Percentiles rank a stretch among this genome's conserved stretches.
Evolutionary conservation across 2,797 vertebrate species (phyloP).

Genomic region (Tokudaia muenninki): DNA sequence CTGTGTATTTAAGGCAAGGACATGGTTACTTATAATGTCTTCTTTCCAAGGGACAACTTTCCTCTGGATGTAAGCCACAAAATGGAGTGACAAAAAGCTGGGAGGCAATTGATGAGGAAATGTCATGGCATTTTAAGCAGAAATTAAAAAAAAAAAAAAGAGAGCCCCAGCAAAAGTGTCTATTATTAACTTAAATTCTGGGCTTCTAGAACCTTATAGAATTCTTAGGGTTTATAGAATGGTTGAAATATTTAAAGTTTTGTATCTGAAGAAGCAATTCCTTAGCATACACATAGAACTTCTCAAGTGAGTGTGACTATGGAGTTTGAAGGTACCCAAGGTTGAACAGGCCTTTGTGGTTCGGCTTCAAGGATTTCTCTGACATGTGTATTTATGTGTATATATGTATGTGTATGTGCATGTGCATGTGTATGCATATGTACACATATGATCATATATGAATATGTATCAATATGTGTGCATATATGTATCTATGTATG

Average conservation of each 20-base stretch:
- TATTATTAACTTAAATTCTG: slow-evolving; percentile 35
- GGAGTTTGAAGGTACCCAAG: neutral
- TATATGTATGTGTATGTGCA: neutral
- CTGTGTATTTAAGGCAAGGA: slow-evolving; percentile 27
- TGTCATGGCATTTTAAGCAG: slow-evolving; percentile 35
- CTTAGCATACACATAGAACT: neutral
- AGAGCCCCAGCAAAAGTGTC: slow-evolving; percentile 11
- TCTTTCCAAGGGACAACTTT: neutral
- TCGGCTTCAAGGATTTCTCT: neutral
- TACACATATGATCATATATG: neutral
- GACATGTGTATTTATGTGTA: neutral
- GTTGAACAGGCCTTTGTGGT: neutral
- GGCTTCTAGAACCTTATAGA: neutral
- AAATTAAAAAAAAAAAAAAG: neutral
- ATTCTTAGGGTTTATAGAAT: neutral
- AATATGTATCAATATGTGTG: neutral
- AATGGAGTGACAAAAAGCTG: slow-evolving; percentile 28
- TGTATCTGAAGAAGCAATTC: neutral
- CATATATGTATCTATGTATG: neutral
- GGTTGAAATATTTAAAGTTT: slow-evolving; percentile 16
- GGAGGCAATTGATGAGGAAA: neutral
- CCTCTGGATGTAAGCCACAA: neutral
- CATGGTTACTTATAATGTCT: neutral
- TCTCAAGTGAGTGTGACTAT: neutral
- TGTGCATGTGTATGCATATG: neutral